A percentile compares a stretch with the other conserved stretches of the same genome.
Evolutionary conservation across 2,888 invertebrate genomes (phyloP).

Genomic region (Synergus japonicus): DNA sequence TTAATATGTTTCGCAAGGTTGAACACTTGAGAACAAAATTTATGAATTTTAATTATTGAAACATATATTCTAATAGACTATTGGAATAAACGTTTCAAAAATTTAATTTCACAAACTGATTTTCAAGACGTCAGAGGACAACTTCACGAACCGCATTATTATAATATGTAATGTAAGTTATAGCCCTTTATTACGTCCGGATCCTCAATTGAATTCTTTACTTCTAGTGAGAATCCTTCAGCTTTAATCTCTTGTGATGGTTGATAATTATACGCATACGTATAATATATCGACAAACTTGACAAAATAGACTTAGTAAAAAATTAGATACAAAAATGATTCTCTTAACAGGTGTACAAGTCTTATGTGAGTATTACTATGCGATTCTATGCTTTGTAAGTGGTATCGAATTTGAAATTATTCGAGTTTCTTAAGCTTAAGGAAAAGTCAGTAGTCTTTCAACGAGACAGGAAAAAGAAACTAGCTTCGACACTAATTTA

Average conservation of each 20-base stretch:
- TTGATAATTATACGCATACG: conserved; percentile 13
- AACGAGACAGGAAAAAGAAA: not conserved
- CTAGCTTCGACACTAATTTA: conserved; percentile 33
- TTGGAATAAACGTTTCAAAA: no score
- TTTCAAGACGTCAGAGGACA: no score
- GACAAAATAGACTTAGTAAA: conserved; percentile 14
- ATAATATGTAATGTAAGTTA: no score
- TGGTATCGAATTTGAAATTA: conserved; percentile 46
- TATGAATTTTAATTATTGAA: no score
- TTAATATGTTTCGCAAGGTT: no score
- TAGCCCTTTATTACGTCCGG: no score
- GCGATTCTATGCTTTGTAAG: conserved; percentile 35
- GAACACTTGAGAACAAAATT: no score
- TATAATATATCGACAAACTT: conserved; percentile 14
- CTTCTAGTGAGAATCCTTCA: conserved; percentile 29
- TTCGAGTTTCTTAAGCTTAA: conserved; percentile 25
- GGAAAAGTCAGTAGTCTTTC: not conserved
- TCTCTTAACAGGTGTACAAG: conserved; percentile 34
- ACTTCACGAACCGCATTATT: no score
- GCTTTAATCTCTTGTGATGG: conserved; percentile 16
- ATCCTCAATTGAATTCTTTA: not conserved
- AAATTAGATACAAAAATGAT: conserved; percentile 31
- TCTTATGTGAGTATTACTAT: conserved; percentile 46
- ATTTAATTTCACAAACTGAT: no score
- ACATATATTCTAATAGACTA: no score